phyloP scores from a whole-genome alignment of 2,888 invertebrate species.

The Meteorus colon region DNA sequence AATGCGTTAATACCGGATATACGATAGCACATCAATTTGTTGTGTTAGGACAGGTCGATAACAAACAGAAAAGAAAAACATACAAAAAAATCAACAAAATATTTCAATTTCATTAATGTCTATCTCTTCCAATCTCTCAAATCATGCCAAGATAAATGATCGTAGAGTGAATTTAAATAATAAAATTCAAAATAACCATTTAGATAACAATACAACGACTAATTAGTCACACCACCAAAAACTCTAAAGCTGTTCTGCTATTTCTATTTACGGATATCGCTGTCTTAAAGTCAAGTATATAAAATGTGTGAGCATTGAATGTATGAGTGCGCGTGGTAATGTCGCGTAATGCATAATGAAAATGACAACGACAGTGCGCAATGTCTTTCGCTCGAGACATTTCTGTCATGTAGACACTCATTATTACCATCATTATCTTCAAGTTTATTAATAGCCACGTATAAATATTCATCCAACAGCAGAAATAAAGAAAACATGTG shows the following conservation, averaged over 20 bases:
- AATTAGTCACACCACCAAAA: background rate
- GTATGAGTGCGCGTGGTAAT: constrained; percentile 32
- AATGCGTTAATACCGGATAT: constrained; percentile 43
- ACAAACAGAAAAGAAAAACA: background rate
- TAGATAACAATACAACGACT: background rate
- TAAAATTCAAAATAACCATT: background rate
- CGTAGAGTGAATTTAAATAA: background rate
- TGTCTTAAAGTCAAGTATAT: background rate
- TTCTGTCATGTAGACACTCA: constrained; percentile 19
- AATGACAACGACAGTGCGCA: constrained; percentile 34
- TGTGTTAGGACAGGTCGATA: background rate
- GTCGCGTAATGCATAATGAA: constrained; percentile 47
- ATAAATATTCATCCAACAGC: background rate
- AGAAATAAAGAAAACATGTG: background rate
- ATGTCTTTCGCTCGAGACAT: constrained; percentile 22
- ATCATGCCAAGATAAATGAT: background rate
- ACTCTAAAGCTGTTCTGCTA: background rate
- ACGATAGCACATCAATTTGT: constrained; percentile 7
- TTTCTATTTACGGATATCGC: background rate
- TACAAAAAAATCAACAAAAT: background rate
- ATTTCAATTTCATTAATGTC: background rate
- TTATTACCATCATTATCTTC: constrained; percentile 4
- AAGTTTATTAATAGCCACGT: constrained; percentile 21
- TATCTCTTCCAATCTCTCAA: background rate
- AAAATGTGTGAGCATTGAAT: constrained; percentile 19